Evolutionary conservation across 2,888 invertebrate species (phyloP), one percentile per base, ranked within the genome.

Genomic region (Sericinus montela): DNA sequence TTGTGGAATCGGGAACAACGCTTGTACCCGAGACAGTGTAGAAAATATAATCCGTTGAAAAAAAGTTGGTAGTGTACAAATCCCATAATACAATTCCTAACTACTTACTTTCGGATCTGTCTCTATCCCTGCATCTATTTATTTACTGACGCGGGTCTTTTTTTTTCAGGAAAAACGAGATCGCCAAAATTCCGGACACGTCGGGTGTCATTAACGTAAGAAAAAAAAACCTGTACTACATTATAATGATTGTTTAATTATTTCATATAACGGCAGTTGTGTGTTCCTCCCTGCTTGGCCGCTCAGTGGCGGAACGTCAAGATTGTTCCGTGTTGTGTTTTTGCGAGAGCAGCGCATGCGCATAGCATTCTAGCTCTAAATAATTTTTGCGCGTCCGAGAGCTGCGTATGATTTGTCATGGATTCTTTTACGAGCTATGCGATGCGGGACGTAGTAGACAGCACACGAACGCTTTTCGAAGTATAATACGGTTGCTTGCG

Each of bases 141-240:
- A n/a, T n/a, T n/a, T n/a, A n/a, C n/a, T n/a, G n/a, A n/a, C n/a
- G n/a, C n/a, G n/a, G n/a, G 4, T 28, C 40, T 11, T 37, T 39
- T 2, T 11, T 39, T 25, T 48, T 32, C 48, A 48, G 48, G 52
- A 52, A 52, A 46, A 48, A 13, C 8, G 44, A 45, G 9, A 19
- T 19, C 7, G 14, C n/a, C 2, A 39, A 45, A 1, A 30, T 42
- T 29, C 19, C 37, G 10, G 42, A 40, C 7, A 19, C 42, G 23
- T 23, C 30, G 42, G 36, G 25, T 9, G 34, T 10, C 10, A 35
- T 13, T 25, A 34, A 35, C n/a, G 43, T 43, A 35, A 43, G 43
- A 8, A 23, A 35, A 43, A 35, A 8, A 23, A 11, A 9, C 6
- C 14, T 19, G 1, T 37, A 14, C 35, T 35, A 1, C 25, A 23